Conservation (phyloP, 2,113 vertebrate species). For the Equus quagga region DNA sequence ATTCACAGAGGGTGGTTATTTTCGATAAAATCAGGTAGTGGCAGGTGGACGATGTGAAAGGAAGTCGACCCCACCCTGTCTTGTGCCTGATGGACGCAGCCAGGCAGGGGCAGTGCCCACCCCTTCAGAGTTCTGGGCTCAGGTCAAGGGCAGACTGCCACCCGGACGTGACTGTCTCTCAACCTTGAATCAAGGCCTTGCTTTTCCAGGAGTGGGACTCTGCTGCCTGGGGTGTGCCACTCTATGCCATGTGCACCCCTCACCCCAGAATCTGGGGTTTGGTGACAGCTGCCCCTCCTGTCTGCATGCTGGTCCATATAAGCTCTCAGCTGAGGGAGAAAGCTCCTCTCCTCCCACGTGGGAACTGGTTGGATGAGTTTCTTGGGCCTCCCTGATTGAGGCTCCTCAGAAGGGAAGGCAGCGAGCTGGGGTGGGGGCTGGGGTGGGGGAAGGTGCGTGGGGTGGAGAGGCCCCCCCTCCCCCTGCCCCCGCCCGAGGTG, state of each 20-base stretch:
- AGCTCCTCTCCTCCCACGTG: neutral
- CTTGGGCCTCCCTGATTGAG: slow-evolving; percentile 26
- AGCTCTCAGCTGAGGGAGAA: neutral
- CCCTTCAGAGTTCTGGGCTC: neutral
- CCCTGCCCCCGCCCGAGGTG: neutral
- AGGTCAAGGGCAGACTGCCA: neutral
- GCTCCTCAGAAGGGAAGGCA: slow-evolving; percentile 20
- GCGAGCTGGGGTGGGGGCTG: neutral
- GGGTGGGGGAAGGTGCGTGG: neutral
- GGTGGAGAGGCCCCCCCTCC: neutral
- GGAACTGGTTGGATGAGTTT: slow-evolving; percentile 83
- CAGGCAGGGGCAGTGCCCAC: neutral
- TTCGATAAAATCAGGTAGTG: slow-evolving; percentile 44
- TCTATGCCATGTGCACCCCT: neutral
- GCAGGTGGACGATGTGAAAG: slow-evolving; percentile 46
- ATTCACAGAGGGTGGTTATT: slow-evolving; percentile 52
- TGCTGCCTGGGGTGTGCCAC: neutral
- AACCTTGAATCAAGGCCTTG: neutral
- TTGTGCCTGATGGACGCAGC: neutral
- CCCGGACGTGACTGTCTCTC: neutral
- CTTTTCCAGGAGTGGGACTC: neutral
- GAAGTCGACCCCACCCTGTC: neutral
- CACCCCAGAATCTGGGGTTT: neutral
- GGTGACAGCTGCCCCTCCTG: neutral
- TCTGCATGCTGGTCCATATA: neutral